These are phyloP conservation scores for Pygmarrhopalites habei DNA, from an alignment of 1,140 invertebrate genomes.

Conservation along the genomic window DNA sequence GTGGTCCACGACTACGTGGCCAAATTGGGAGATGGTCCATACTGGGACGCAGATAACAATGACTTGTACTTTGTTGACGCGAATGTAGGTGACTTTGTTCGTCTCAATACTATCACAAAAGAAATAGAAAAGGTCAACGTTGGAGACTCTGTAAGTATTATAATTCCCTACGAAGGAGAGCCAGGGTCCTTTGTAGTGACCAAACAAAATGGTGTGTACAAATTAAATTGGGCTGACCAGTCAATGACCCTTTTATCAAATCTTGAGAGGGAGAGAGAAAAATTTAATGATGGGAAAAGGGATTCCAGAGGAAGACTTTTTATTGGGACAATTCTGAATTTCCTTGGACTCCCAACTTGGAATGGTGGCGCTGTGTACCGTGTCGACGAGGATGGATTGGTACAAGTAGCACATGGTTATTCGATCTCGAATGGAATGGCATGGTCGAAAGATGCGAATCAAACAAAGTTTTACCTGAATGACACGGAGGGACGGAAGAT, in stretches of 20 bases:
- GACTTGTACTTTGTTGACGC: conserved; percentile 20
- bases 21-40: conserved; percentile 19
- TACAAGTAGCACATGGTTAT: conserved; percentile 5
- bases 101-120: conserved; percentile 12
- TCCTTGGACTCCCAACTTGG: not conserved
- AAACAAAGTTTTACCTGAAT: conserved; percentile 21
- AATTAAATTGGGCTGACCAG: conserved; percentile 7
- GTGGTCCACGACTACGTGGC: not conserved
- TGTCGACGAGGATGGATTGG: not conserved
- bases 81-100: not conserved
- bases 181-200: conserved; percentile 9
- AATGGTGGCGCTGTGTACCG: conserved; percentile 17
- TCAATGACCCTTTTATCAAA: not conserved
- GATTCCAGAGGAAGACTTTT: conserved; percentile 18
- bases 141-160: not conserved
- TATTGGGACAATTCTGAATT: conserved; percentile 15
- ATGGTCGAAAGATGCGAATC: conserved; percentile 19
- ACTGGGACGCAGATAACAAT: not conserved
- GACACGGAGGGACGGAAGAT: conserved; percentile 23
- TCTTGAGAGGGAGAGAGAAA: not conserved
- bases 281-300: conserved; percentile 23
- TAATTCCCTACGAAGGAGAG: conserved; percentile 12
- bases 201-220: conserved; percentile 4
- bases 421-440: conserved; percentile 23
- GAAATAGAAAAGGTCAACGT: not conserved